Evolutionary conservation across 92 coral and sea anemone species (phyloP).

Genomic region (Zoanthus sociatus): DNA sequence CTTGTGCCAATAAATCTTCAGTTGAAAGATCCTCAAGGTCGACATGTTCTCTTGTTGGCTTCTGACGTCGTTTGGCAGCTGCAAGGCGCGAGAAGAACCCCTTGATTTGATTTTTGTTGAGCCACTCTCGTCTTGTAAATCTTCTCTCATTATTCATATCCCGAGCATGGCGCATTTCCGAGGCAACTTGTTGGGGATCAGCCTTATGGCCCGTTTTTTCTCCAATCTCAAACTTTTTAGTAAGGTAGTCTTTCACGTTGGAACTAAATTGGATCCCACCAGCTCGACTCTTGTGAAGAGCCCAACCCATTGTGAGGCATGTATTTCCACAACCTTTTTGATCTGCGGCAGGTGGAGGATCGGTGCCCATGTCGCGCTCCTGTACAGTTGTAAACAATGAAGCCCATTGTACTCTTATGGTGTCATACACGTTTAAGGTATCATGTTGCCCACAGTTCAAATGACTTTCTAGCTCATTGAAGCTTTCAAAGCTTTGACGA

Average conservation of each 20-base stretch:
- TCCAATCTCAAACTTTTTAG: conserved; percentile 67
- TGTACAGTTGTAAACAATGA: conserved; percentile 5
- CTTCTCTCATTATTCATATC: conserved; percentile 33
- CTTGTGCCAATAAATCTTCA: background rate
- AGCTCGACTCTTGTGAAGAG: conserved; percentile 49
- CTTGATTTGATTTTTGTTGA: conserved; percentile 50
- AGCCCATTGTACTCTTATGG: conserved; percentile 9
- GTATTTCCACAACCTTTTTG: background rate
- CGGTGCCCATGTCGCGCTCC: background rate
- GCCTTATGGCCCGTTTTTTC: conserved; percentile 69
- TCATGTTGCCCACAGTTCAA: conserved; percentile 13
- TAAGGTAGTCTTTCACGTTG: conserved; percentile 61
- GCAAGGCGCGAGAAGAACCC: conserved; percentile 61
- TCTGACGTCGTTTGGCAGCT: conserved; percentile 41
- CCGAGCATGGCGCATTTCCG: conserved; percentile 73
- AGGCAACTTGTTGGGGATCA: conserved; percentile 60
- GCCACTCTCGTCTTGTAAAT: conserved; percentile 59
- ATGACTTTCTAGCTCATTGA: conserved; percentile 58
- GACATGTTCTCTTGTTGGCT: background rate
- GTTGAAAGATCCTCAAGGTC: background rate
- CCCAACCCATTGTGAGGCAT: conserved; percentile 52
- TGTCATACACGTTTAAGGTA: background rate
- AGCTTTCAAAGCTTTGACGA: conserved; percentile 43
- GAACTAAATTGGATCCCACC: conserved; percentile 62
- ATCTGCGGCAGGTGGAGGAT: background rate